Percentiles rank a stretch among this genome's conserved stretches.
Evolutionary conservation across 92 coral and sea anemone species (phyloP).

Genomic region (Metridium senile): DNA sequence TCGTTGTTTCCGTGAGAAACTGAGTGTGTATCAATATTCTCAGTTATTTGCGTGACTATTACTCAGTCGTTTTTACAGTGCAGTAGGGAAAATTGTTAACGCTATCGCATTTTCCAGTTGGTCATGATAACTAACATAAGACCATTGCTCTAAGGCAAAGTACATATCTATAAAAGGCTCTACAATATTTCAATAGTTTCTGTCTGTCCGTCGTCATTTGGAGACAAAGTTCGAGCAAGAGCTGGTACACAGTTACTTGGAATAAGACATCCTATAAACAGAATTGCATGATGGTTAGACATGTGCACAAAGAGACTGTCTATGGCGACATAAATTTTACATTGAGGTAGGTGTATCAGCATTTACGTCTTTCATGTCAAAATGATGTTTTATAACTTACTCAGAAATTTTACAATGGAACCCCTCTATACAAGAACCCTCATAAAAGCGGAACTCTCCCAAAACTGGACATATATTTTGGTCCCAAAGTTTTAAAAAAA

Average conservation of each 20-base stretch:
- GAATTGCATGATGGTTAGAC: neutral
- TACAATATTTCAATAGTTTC: constrained; percentile 61
- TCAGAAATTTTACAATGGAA: too few relatives aligned
- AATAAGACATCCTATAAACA: constrained; percentile 82
- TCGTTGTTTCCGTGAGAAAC: neutral
- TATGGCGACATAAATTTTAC: too few relatives aligned
- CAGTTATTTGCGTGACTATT: neutral
- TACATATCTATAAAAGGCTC: neutral
- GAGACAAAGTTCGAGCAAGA: constrained; percentile 66
- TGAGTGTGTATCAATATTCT: neutral
- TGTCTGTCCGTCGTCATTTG: constrained; percentile 49
- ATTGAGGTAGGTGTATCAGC: too few relatives aligned
- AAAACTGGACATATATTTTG: too few relatives aligned
- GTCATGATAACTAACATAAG: neutral
- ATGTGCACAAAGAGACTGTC: neutral
- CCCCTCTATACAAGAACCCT: too few relatives aligned
- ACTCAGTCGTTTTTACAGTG: neutral
- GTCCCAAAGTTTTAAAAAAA: too few relatives aligned
- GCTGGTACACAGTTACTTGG: constrained; percentile 95
- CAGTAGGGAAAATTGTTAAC: neutral
- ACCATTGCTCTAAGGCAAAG: neutral
- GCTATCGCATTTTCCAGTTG: neutral
- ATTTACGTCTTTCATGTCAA: too few relatives aligned
- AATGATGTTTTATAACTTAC: too few relatives aligned
- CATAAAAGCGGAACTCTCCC: too few relatives aligned